A percentile compares a stretch with the other conserved stretches of the same genome.
These are phyloP conservation scores for Mergus octosetaceus DNA, from an alignment of 2,797 vertebrate genomes.

Conservation along the genomic window DNA sequence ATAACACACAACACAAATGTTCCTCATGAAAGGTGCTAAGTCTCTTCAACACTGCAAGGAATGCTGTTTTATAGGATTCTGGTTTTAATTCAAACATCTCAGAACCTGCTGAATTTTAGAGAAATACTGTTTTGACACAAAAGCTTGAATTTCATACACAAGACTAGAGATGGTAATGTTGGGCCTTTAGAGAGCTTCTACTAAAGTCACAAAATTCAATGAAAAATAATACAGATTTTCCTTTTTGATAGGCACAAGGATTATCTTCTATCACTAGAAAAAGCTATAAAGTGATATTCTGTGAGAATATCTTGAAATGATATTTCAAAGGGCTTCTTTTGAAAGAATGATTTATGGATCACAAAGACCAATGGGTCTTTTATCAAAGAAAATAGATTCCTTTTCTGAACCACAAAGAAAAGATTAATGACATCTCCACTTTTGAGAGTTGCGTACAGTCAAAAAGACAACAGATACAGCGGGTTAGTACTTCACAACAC, in stretches of 20 bases:
- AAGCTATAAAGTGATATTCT: constrained; percentile 65
- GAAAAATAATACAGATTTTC: constrained; percentile 55
- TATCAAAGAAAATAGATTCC: constrained; percentile 77
- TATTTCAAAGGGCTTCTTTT: constrained; percentile 73
- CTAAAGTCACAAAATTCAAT: constrained; percentile 33
- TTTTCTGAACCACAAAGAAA: constrained; percentile 73
- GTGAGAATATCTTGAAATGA: constrained; percentile 71
- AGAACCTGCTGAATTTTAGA: neutral
- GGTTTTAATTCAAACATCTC: neutral
- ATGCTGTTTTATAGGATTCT: neutral
- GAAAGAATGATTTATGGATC: constrained; percentile 79
- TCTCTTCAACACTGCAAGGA: neutral
- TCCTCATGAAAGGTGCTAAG: neutral
- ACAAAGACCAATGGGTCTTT: constrained; percentile 75
- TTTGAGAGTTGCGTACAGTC: constrained; percentile 50
- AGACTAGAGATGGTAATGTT: neutral
- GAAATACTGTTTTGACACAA: constrained; percentile 30
- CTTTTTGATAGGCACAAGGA: constrained; percentile 61
- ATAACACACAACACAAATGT: neutral
- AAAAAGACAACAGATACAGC: constrained; percentile 60
- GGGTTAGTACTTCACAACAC: neutral
- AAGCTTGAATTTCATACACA: neutral
- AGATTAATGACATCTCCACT: constrained; percentile 73
- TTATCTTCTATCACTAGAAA: constrained; percentile 61
- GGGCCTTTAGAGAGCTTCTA: constrained; percentile 12